These are phyloP conservation scores for Telmatherina bonti DNA, from an alignment of 2,797 vertebrate species.

Conservation along the genomic window DNA sequence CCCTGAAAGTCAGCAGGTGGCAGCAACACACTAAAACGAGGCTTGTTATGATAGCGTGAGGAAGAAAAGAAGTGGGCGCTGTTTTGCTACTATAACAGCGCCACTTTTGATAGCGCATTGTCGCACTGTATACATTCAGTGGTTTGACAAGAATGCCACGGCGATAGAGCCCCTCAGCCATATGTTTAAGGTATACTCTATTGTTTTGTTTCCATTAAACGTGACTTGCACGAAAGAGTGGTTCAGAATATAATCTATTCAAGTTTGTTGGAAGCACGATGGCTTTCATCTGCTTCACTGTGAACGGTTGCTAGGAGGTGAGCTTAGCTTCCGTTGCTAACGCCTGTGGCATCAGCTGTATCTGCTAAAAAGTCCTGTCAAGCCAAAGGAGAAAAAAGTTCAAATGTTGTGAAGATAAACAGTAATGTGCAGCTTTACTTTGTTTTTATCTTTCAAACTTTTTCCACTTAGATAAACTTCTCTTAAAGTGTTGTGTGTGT, in stretches of 20 bases:
- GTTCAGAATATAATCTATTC: background rate
- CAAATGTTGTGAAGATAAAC: background rate
- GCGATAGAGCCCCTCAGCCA: background rate
- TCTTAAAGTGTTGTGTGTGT: background rate
- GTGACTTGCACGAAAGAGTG: background rate
- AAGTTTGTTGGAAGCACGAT: background rate
- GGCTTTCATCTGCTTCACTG: background rate
- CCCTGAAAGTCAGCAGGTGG: slow-evolving; percentile 32
- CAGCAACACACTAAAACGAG: background rate
- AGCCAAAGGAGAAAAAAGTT: no score
- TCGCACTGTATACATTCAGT: no score
- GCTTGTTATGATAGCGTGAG: fast-evolving
- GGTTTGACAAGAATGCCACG: background rate
- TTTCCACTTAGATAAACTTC: background rate
- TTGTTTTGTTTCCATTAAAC: background rate
- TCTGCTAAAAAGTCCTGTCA: background rate
- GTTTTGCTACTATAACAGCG: slow-evolving; percentile 47
- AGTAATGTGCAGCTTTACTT: no score
- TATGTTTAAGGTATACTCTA: slow-evolving; percentile 1
- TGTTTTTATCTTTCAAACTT: background rate
- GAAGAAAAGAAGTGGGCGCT: slow-evolving; percentile 31
- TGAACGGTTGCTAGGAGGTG: slow-evolving; percentile 50
- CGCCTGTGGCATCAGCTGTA: background rate
- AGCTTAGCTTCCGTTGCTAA: slow-evolving; percentile 47
- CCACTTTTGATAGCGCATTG: slow-evolving; percentile 74